These are phyloP conservation scores for Pseudomyrmex sp. DNA, from an alignment of 1,140 invertebrate genomes.

Conservation along the genomic window DNA sequence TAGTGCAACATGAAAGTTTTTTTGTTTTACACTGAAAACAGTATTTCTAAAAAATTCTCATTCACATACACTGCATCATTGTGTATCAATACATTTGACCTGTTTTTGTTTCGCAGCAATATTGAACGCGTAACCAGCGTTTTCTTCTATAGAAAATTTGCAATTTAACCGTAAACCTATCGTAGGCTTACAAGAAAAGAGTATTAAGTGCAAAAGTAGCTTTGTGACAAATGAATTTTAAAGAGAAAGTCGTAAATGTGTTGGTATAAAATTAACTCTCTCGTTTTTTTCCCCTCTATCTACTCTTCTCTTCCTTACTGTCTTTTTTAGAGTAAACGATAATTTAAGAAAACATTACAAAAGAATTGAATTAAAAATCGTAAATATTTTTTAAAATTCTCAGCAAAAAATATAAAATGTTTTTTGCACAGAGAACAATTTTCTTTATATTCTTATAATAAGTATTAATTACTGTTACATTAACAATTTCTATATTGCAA, in stretches of 20 bases:
- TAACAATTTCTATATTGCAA: no score
- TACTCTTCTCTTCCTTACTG: no score
- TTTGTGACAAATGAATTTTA: slow-evolving; percentile 13
- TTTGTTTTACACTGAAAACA: not conserved
- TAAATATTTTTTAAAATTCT: no score
- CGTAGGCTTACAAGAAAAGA: slow-evolving; percentile 16
- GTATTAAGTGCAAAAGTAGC: slow-evolving; percentile 8
- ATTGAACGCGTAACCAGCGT: not conserved
- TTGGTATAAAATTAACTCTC: no score
- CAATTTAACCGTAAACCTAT: slow-evolving; percentile 9
- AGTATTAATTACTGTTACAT: no score
- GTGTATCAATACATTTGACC: not conserved
- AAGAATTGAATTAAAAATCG: no score
- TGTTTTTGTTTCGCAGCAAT: slow-evolving; percentile 6
- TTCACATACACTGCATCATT: not conserved
- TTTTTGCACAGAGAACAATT: no score
- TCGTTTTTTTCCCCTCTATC: no score
- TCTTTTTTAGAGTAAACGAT: no score
- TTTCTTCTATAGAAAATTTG: not conserved
- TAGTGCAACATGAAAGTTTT: not conserved
- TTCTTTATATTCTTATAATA: no score
- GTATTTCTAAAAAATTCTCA: slow-evolving; percentile 28
- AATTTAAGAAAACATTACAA: no score
- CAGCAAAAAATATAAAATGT: no score
- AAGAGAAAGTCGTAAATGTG: not conserved